A percentile compares a stretch with the other conserved stretches of the same genome.
Conservation (phyloP, 1,140 invertebrate genomes). For the Dinoponera quadriceps region DNA sequence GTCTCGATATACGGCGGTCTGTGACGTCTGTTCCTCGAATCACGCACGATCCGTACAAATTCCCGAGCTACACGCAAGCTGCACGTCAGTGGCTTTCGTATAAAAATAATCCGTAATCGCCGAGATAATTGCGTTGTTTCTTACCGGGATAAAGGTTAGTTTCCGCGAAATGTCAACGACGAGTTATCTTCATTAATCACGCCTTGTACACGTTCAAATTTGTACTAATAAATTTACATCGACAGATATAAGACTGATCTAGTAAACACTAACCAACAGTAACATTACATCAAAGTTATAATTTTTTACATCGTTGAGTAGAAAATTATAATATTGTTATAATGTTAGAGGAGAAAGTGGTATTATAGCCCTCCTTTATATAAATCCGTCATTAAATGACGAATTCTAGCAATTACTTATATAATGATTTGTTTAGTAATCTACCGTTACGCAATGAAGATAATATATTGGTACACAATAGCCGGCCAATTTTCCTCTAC, state of each 20-base stretch:
- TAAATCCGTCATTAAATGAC: too few species aligned
- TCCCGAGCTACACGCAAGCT: constrained; percentile 62
- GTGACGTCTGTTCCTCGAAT: constrained; percentile 69
- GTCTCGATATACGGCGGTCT: constrained; percentile 66
- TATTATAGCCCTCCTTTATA: too few species aligned
- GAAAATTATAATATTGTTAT: too few species aligned
- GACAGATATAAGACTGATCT: background rate
- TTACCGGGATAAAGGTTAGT: background rate
- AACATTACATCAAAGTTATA: too few species aligned
- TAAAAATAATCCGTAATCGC: constrained; percentile 29
- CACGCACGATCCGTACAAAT: constrained; percentile 72
- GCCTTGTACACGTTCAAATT: background rate
- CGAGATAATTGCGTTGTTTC: constrained; percentile 45
- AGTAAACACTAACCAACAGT: background rate
- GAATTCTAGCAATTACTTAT: too few species aligned
- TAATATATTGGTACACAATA: too few species aligned
- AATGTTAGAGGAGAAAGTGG: too few species aligned
- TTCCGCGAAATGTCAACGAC: background rate
- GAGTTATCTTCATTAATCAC: background rate
- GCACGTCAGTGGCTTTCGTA: constrained; percentile 42
- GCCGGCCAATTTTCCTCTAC: too few species aligned
- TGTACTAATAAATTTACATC: background rate
- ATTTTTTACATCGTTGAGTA: too few species aligned
- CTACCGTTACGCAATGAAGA: too few species aligned
- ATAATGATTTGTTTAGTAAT: too few species aligned